Conservation (phyloP, 2,888 invertebrate species). For the Chrysotoxum bicinctum region DNA sequence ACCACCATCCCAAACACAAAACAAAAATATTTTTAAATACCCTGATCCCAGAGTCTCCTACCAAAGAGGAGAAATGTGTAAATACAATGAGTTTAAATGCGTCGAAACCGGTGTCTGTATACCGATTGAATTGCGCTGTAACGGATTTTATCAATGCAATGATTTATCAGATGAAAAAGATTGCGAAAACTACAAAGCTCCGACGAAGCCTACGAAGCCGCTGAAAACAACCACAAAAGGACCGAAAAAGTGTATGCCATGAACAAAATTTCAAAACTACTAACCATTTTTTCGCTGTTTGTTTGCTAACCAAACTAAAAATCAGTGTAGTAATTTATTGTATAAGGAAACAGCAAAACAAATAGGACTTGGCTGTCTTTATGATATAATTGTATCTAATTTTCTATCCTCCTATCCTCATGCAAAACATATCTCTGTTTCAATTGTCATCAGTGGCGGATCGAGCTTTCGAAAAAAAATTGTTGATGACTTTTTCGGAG, state of each 20-base stretch:
- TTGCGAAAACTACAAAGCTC: slow-evolving; percentile 78
- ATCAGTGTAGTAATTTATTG: neutral
- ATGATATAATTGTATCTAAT: neutral
- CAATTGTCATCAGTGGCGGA: slow-evolving; percentile 22
- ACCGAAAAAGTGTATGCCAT: slow-evolving; percentile 62
- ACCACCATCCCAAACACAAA: slow-evolving; percentile 58
- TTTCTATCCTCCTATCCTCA: slow-evolving; percentile 1
- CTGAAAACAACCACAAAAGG: slow-evolving; percentile 27
- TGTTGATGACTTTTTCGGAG: neutral
- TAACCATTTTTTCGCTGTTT: slow-evolving; percentile 31
- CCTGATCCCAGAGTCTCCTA: slow-evolving; percentile 73
- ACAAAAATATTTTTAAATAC: slow-evolving; percentile 51
- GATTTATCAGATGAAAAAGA: slow-evolving; percentile 84
- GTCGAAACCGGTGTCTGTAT: slow-evolving; percentile 85
- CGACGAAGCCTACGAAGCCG: neutral
- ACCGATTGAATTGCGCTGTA: slow-evolving; percentile 82
- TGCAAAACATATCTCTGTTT: neutral
- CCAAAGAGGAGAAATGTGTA: slow-evolving; percentile 80
- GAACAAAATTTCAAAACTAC: slow-evolving; percentile 35
- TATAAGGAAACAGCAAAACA: neutral
- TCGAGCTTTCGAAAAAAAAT: neutral
- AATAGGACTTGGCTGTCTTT: slow-evolving; percentile 1
- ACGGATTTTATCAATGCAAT: slow-evolving; percentile 84
- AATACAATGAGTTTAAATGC: slow-evolving; percentile 84
- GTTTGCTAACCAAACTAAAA: slow-evolving; percentile 34